Evolutionary conservation across 35 echinoderm and acorn worm genomes (phyloP).

Genomic region (Diadema setosum): DNA sequence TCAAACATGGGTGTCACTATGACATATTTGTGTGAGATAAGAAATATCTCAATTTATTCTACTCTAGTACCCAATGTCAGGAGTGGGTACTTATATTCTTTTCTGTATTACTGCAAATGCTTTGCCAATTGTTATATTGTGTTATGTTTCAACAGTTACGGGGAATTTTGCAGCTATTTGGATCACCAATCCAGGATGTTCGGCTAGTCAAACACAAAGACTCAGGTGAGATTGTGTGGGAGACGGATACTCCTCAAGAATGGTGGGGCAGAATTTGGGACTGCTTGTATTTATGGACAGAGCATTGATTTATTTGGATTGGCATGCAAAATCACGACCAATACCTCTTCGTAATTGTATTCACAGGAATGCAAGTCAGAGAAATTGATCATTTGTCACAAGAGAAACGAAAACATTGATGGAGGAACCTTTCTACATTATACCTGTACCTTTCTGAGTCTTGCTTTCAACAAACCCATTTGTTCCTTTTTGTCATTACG

Average conservation of each 20-base stretch:
- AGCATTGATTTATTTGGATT: background rate
- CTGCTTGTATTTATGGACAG: background rate
- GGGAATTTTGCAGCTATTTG: constrained; percentile 75
- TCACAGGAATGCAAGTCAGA: too few relatives aligned
- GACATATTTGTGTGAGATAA: background rate
- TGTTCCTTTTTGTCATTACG: too few relatives aligned
- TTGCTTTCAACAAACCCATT: too few relatives aligned
- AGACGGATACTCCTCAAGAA: background rate
- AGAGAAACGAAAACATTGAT: background rate
- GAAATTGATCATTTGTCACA: background rate
- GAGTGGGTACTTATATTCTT: background rate
- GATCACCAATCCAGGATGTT: constrained; percentile 78
- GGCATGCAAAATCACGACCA: too few relatives aligned
- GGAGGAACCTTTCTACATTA: background rate
- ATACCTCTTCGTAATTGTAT: too few relatives aligned
- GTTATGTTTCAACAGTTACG: constrained; percentile 46
- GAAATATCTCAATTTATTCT: background rate
- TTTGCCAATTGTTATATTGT: background rate
- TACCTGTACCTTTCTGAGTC: too few relatives aligned
- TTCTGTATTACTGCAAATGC: background rate
- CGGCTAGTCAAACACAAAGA: constrained; percentile 83
- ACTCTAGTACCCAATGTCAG: background rate
- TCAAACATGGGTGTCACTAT: too few relatives aligned
- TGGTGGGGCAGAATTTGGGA: background rate
- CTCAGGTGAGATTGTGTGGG: constrained; percentile 91